Conservation (phyloP, 2,888 invertebrate species). For the Macaria liturata region DNA sequence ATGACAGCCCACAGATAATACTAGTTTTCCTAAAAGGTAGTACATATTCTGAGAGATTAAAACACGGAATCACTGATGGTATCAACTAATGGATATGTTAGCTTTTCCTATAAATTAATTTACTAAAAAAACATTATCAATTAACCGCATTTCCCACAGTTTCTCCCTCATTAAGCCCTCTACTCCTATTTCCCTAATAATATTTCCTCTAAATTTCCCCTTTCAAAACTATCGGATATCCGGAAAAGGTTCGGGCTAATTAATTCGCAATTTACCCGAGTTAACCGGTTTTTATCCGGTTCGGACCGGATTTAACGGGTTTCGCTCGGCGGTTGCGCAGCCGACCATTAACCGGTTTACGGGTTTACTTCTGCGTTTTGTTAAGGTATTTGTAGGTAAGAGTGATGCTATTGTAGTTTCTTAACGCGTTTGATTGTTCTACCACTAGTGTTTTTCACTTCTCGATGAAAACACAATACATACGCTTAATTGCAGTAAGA, state of each 20-base stretch:
- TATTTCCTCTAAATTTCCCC: conserved; percentile 1
- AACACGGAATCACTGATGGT: too few species aligned
- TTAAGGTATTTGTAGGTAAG: too few species aligned
- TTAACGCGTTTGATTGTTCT: too few species aligned
- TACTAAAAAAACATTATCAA: background rate
- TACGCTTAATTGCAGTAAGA: too few species aligned
- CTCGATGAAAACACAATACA: too few species aligned
- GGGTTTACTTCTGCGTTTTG: conserved; percentile 3
- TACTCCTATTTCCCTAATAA: conserved; percentile 6
- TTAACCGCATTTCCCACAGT: background rate
- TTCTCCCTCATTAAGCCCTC: background rate
- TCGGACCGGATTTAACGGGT: conserved; percentile 34
- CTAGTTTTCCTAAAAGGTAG: too few species aligned
- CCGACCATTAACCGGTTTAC: conserved; percentile 6
- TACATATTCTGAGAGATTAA: too few species aligned
- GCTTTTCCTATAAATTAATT: too few species aligned
- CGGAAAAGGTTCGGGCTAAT: conserved; percentile 15
- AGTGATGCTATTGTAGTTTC: too few species aligned
- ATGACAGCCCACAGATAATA: too few species aligned
- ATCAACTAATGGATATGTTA: too few species aligned
- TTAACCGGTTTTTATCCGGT: conserved; percentile 49
- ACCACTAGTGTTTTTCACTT: too few species aligned
- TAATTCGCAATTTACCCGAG: conserved; percentile 34
- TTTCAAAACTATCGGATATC: conserved; percentile 16
- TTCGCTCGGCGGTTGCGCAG: conserved; percentile 14